Percentiles rank a stretch among this genome's conserved stretches.
phyloP scores from a whole-genome alignment of 2,113 vertebrate genomes.

The Anthoscopus minutus region DNA sequence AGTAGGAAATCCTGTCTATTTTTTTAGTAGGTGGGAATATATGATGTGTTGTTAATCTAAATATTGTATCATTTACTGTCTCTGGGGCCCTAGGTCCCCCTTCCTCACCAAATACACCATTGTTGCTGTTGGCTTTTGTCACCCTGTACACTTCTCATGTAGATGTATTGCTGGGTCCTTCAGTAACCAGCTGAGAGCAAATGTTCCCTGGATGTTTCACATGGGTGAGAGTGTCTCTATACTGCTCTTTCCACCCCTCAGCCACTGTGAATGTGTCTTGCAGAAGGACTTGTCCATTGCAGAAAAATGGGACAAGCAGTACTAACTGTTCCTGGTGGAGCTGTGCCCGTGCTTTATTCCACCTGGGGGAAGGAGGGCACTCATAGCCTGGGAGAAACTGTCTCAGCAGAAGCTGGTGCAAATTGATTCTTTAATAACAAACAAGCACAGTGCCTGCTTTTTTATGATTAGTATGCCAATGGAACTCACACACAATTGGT shows the following conservation, averaged over 20 bases:
- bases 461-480: not conserved
- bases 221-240: not conserved
- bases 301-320: not conserved
- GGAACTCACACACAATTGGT: not conserved
- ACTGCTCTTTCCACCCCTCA: not conserved
- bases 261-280: not conserved
- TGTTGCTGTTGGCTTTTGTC: not conserved
- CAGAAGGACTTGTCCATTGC: not conserved
- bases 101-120: not conserved
- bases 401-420: not conserved
- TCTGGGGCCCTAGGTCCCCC: not conserved
- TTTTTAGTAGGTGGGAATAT: not conserved
- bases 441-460: not conserved
- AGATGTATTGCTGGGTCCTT: not conserved
- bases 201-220: not conserved
- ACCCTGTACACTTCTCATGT: not conserved
- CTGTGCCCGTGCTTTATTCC: not conserved
- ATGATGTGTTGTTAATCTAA: not conserved
- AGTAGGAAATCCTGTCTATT: not conserved
- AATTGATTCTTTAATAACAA: slow-evolving; percentile 24
- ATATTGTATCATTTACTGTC: not conserved
- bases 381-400: not conserved
- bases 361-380: not conserved
- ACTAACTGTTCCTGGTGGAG: not conserved
- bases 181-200: not conserved